phyloP scores from a whole-genome alignment of 2,113 vertebrate genomes.

The Camelus dromedarius region DNA sequence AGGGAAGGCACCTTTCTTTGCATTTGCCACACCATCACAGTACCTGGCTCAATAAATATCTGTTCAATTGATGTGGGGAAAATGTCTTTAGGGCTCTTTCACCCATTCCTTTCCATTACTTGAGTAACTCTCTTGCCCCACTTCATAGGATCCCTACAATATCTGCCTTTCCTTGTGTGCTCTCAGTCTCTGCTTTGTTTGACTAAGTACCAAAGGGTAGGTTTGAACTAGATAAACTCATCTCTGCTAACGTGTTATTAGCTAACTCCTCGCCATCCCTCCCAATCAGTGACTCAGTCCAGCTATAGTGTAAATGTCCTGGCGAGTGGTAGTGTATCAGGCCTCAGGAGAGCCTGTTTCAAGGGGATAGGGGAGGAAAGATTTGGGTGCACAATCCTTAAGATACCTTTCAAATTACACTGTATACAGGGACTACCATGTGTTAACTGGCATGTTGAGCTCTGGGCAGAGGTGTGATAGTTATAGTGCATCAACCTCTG shows the following conservation, averaged over 20 bases:
- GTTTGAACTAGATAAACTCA: slow-evolving; percentile 14
- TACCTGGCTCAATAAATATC: not conserved
- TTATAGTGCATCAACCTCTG: not conserved
- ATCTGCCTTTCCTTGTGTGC: not conserved
- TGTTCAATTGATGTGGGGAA: not conserved
- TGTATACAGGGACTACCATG: not conserved
- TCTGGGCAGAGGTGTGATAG: not conserved
- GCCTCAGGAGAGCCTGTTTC: not conserved
- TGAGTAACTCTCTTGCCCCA: not conserved
- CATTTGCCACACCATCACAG: not conserved
- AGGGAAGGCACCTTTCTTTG: not conserved
- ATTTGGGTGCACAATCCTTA: not conserved
- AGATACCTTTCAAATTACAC: slow-evolving; percentile 17
- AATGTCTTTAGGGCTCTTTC: not conserved
- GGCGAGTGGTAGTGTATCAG: not conserved
- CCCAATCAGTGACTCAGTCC: not conserved
- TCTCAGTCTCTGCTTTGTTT: slow-evolving; percentile 46
- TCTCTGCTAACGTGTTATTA: not conserved
- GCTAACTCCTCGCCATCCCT: not conserved
- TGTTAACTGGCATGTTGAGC: not conserved
- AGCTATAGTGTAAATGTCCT: not conserved
- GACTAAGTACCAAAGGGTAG: not conserved
- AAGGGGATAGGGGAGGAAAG: not conserved
- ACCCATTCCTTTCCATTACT: slow-evolving; percentile 4
- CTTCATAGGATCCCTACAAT: not conserved